Evolutionary conservation across 2,797 vertebrate genomes (phyloP).

Genomic region (Prunella strophiata): DNA sequence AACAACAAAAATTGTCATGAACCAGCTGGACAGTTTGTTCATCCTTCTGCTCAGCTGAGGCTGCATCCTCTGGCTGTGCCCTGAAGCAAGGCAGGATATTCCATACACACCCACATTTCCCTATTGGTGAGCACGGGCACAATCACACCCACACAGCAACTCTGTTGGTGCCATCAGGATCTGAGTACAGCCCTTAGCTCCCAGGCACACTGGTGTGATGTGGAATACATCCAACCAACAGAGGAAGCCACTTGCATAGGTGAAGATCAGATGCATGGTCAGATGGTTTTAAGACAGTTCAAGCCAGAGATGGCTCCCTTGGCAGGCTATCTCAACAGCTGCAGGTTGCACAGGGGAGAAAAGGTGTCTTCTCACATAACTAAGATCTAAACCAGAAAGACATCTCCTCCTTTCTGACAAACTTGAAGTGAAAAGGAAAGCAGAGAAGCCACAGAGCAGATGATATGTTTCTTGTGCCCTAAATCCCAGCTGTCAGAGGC

Average conservation of each 20-base stretch:
- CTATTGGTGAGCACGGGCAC: rapidly evolving
- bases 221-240: background rate
- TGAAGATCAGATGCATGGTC: background rate
- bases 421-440: background rate
- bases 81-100: background rate
- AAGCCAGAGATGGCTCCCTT: background rate
- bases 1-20: background rate
- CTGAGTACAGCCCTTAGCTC: background rate
- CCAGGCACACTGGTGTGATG: background rate
- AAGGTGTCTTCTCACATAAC: background rate
- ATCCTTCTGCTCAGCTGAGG: background rate
- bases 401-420: background rate
- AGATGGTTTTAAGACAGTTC: rapidly evolving
- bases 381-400: background rate
- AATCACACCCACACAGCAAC: background rate
- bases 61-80: background rate
- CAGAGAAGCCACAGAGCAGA: background rate
- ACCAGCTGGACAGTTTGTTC: background rate
- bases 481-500: background rate
- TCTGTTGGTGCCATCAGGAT: background rate
- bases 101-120: background rate
- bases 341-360: background rate
- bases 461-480: background rate
- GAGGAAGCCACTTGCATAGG: background rate
- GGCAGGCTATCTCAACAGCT: background rate